Evolutionary conservation across 2,113 vertebrate genomes (phyloP).

Genomic region (Oophaga pumilio): DNA sequence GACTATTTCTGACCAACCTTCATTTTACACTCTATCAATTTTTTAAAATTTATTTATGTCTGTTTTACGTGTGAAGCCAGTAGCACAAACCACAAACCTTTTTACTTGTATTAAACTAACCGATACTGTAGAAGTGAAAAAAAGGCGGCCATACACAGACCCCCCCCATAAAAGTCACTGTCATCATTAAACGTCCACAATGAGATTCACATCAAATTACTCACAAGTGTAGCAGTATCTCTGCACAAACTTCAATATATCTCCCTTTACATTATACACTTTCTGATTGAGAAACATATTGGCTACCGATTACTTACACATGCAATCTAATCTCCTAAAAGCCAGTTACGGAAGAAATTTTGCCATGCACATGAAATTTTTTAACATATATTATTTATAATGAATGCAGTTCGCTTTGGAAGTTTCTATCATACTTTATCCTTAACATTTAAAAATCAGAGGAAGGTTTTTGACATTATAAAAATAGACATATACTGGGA

Average conservation of each 20-base stretch:
- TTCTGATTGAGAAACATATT: not conserved
- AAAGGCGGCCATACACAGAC: too few species aligned
- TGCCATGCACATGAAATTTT: not conserved
- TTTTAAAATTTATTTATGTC: too few species aligned
- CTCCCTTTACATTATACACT: not conserved
- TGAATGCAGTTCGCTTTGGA: not conserved
- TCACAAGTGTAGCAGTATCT: not conserved
- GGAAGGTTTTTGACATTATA: slow-evolving; percentile 23
- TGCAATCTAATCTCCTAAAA: not conserved
- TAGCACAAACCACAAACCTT: too few species aligned
- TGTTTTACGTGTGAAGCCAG: too few species aligned
- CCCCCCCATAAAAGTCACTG: too few species aligned
- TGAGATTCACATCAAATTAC: too few species aligned
- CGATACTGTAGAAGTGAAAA: too few species aligned
- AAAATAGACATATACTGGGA: slow-evolving; percentile 36
- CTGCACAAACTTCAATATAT: not conserved
- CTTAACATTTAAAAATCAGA: slow-evolving; percentile 9
- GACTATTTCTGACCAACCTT: too few species aligned
- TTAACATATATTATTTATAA: not conserved
- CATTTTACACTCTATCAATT: too few species aligned
- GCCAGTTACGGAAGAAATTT: not conserved
- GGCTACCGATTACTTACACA: not conserved
- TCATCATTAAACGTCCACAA: too few species aligned
- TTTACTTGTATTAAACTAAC: too few species aligned
- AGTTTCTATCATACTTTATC: not conserved